Evolutionary conservation across 2,113 vertebrate genomes (phyloP).

Genomic region (Panurus biarmicus): DNA sequence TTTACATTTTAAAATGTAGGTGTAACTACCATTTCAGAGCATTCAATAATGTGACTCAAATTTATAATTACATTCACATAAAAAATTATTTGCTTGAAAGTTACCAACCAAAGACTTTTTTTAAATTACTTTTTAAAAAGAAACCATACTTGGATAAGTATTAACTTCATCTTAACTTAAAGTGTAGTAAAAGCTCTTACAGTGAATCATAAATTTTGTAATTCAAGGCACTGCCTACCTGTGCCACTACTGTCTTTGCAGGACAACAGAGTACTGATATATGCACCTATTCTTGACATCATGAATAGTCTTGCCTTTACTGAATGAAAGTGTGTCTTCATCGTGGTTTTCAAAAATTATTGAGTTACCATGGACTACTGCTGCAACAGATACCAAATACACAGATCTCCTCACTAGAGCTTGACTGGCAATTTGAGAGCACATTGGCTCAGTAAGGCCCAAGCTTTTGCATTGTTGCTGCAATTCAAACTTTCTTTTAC

Average conservation of each 20-base stretch:
- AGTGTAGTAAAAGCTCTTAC: not conserved
- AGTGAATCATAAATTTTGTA: not conserved
- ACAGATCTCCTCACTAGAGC: not conserved
- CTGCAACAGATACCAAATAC: not conserved
- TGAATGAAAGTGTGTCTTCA: not conserved
- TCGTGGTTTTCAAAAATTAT: not conserved
- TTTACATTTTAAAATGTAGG: not conserved
- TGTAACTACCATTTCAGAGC: not conserved
- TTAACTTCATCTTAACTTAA: not conserved
- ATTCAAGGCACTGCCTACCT: not conserved
- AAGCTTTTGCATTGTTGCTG: not conserved
- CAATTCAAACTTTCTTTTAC: not conserved
- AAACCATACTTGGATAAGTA: not conserved
- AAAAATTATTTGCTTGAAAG: not conserved
- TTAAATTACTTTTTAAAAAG: not conserved
- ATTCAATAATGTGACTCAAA: not conserved
- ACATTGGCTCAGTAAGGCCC: not conserved
- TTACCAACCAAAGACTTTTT: not conserved
- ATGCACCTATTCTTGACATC: not conserved
- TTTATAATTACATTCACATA: not conserved
- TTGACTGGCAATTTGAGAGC: not conserved
- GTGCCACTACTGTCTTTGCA: not conserved
- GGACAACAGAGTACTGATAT: not conserved
- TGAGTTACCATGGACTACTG: not conserved
- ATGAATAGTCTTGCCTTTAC: not conserved